Evolutionary conservation across 2,113 vertebrate species (phyloP).

Genomic region (Pterocles gutturalis): DNA sequence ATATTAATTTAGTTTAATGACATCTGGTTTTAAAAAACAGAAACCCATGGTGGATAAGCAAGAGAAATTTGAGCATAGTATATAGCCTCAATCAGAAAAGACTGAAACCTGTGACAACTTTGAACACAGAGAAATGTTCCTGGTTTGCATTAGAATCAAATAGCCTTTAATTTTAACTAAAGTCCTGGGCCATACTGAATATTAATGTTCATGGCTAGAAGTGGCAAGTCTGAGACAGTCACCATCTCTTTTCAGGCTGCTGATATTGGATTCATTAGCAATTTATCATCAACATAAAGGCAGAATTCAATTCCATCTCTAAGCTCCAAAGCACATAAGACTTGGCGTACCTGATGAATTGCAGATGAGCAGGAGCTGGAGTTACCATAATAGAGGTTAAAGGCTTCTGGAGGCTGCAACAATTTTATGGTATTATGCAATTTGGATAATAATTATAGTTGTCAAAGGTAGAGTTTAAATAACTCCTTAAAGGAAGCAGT

Average conservation of each 20-base stretch:
- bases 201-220: constrained; percentile 13
- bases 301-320: constrained; percentile 37
- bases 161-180: background rate
- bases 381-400: background rate
- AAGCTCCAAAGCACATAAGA: background rate
- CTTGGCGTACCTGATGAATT: background rate
- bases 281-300: constrained; percentile 26
- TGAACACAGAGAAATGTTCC: background rate
- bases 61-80: background rate
- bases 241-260: constrained; percentile 23
- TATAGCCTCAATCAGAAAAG: background rate
- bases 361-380: background rate
- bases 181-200: background rate
- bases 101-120: background rate
- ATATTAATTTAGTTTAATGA: constrained; percentile 18
- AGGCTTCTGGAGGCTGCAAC: background rate
- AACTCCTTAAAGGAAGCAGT: background rate
- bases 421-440: background rate
- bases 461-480: background rate
- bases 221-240: background rate
- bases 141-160: background rate
- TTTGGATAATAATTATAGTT: background rate
- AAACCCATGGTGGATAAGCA: background rate
- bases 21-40: background rate
- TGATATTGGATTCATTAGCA: constrained; percentile 33